phyloP scores from a whole-genome alignment of 1,140 invertebrate species.

The Atta texana region DNA sequence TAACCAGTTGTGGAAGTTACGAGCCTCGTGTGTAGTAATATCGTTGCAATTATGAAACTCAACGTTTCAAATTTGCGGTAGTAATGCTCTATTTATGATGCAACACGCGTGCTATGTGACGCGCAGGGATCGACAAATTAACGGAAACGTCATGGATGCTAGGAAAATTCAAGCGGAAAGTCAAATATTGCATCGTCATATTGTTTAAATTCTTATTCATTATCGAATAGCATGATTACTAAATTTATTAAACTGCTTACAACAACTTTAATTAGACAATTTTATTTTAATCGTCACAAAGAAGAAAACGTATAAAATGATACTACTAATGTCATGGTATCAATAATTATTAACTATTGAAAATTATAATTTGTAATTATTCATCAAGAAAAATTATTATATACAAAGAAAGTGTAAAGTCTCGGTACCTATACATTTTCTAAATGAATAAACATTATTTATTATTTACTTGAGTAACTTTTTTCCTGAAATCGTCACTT shows the following conservation, averaged over 20 bases:
- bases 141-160: conserved; percentile 39
- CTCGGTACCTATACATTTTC: not conserved
- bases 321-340: not conserved
- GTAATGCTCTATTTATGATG: conserved; percentile 71
- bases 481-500: not conserved
- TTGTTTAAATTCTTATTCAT: not conserved
- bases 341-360: not conserved
- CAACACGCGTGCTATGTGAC: conserved; percentile 3
- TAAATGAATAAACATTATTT: too few species aligned
- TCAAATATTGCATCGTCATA: conserved; percentile 2
- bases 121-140: conserved; percentile 61
- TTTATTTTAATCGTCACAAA: not conserved
- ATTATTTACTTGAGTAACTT: too few species aligned
- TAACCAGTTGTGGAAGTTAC: conserved; percentile 71
- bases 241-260: not conserved
- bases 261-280: not conserved
- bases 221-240: not conserved
- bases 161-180: conserved; percentile 43
- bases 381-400: not conserved
- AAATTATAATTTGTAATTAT: not conserved
- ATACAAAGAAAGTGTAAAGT: not conserved
- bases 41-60: conserved; percentile 72
- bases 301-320: not conserved
- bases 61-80: conserved; percentile 71
- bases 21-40: conserved; percentile 71